Base-by-base conservation (phyloP, 2,888 invertebrate species). In the Erebia palarica region DNA sequence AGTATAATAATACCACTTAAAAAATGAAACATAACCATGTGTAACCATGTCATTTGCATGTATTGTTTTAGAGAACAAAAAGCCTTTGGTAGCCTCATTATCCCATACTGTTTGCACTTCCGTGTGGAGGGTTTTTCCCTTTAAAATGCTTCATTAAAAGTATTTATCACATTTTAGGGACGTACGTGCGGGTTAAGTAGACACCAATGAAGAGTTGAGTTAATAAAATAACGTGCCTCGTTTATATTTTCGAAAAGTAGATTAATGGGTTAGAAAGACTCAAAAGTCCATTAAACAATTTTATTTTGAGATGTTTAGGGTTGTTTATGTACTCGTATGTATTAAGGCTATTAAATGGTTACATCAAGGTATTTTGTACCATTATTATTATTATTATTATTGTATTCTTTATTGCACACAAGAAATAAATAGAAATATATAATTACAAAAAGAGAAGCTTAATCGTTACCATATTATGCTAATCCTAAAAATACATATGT, bases 61-160 rank as follows among this genome's bases (percentile, higher is more conserved):
- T 44, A 68, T 68, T 68, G 61, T 68, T 68, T 63, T 55, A 60
- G 21, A 55, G 42, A 69, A 59, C 69, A 73, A 73, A 58, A 70
- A 71, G 49, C 63, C 51, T 61, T 65, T 69, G 58, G 69, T 67
- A 67, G 68, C 73, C 68, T 75, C 71, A 76, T 76, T 74, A 75
- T 73, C 72, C 69, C 70, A 69, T 72, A 67, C 65, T 74, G 70
- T 74, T 71, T 72, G 36, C 65, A 64, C 67, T 58, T 65, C 71
- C 60, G 68, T 65, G 69, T 61, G 66, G 72, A 73, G 72, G 75
- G 71, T 70, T 76, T 72, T 76, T 76, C 68, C 75, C 72, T 70
- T 66, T 53, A 69, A 71, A 72, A 69, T 64, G 55, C 72, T 74
- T 74, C 76, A 69, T 75, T 73, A 75, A 68, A 59, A 57, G 70